phyloP scores from a whole-genome alignment of 2,888 invertebrate species.

The Parnassius glacialis region DNA sequence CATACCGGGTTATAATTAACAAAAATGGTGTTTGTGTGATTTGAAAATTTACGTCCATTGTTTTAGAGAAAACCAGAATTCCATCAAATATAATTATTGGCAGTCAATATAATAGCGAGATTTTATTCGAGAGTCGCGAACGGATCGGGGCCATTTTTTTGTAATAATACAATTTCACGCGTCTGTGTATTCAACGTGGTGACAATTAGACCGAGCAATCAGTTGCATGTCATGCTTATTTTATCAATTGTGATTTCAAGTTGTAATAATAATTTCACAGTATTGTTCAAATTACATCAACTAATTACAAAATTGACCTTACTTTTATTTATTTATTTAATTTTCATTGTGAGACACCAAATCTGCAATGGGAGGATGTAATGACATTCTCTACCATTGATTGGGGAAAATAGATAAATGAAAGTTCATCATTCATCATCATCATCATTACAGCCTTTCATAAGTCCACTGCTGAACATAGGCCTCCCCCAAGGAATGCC shows the following conservation, averaged over 20 bases:
- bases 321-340: no score
- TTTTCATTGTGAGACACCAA: no score
- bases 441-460: no score
- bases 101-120: constrained; percentile 29
- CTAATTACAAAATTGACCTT: no score
- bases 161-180: constrained; percentile 35
- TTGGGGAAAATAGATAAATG: no score
- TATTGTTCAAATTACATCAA: no score
- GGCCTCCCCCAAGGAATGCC: no score
- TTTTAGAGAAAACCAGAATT: constrained; percentile 18
- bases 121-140: constrained; percentile 32
- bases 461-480: no score
- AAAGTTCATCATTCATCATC: no score
- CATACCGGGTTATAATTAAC: constrained; percentile 4
- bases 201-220: constrained; percentile 28
- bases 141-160: constrained; percentile 40
- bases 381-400: no score
- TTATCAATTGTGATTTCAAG: constrained; percentile 1
- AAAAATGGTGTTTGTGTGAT: constrained; percentile 13
- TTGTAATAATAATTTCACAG: no score
- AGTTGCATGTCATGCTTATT: not conserved
- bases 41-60: constrained; percentile 13
- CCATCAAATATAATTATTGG: constrained; percentile 30
- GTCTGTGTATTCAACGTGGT: constrained; percentile 24
- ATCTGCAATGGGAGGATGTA: no score